Conservation (phyloP, 2,888 invertebrate species). For the Lathronympha strigana region DNA sequence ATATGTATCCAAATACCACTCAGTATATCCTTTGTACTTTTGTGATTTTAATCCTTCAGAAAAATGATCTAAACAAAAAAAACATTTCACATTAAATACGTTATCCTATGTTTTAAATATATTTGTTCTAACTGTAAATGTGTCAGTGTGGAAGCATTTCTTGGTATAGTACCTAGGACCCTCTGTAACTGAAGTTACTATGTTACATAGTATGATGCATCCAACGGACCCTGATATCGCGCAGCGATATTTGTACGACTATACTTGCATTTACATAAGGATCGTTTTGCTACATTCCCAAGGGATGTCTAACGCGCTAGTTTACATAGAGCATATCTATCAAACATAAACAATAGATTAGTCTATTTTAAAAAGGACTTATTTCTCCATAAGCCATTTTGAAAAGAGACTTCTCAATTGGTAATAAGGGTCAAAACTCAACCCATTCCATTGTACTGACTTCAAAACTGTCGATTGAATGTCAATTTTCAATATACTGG, state of each 20-base stretch:
- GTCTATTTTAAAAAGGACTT: too few relatives aligned
- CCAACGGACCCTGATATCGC: slow-evolving; percentile 8
- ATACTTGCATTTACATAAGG: slow-evolving; percentile 8
- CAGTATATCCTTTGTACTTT: slow-evolving; percentile 71
- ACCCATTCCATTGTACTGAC: too few relatives aligned
- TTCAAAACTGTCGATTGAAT: too few relatives aligned
- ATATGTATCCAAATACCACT: slow-evolving; percentile 49
- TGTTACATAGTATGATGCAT: neutral
- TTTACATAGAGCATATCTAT: neutral
- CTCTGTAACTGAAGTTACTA: slow-evolving; percentile 4
- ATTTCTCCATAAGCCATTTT: too few relatives aligned
- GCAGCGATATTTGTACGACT: slow-evolving; percentile 28
- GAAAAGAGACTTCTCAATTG: too few relatives aligned
- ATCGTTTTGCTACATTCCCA: neutral
- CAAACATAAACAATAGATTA: neutral
- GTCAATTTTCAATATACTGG: too few relatives aligned
- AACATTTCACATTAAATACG: slow-evolving; percentile 68
- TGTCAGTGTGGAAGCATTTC: slow-evolving; percentile 32
- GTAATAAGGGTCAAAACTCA: too few relatives aligned
- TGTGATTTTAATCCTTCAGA: slow-evolving; percentile 67
- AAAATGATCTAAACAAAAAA: slow-evolving; percentile 69
- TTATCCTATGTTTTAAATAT: slow-evolving; percentile 37
- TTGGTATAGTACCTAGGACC: slow-evolving; percentile 25
- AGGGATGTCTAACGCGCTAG: neutral
- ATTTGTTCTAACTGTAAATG: slow-evolving; percentile 42